Percentiles rank a stretch among this genome's conserved stretches.
phyloP scores from a whole-genome alignment of 1,140 invertebrate species.

The Bilobella aurantiaca region DNA sequence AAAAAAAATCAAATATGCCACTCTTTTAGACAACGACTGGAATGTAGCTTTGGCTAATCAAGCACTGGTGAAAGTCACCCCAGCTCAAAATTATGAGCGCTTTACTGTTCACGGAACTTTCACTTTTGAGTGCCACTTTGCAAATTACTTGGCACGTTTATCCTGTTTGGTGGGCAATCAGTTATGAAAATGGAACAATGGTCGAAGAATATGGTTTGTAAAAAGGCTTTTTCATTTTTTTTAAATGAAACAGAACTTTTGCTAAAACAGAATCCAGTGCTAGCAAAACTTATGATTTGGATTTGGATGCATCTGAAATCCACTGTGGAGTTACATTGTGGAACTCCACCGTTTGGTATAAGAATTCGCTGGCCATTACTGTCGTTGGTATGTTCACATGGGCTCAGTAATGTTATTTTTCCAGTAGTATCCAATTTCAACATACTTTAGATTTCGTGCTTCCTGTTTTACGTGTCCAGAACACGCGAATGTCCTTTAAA shows the following conservation, averaged over 20 bases:
- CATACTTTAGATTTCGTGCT: background rate
- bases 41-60: background rate
- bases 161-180: background rate
- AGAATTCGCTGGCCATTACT: background rate
- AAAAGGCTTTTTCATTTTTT: background rate
- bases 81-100: background rate
- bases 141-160: background rate
- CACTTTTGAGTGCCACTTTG: background rate
- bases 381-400: background rate
- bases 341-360: background rate
- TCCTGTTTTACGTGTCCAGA: background rate
- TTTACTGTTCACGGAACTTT: background rate
- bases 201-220: background rate
- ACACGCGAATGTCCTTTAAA: background rate
- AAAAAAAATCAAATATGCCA: background rate
- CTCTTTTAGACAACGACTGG: background rate
- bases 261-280: background rate
- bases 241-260: too few species aligned
- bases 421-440: background rate
- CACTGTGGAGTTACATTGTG: background rate
- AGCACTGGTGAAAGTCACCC: background rate
- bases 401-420: background rate
- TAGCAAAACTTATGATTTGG: background rate
- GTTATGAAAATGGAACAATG: background rate
- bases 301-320: background rate